These are phyloP conservation scores for Pandemis heparana DNA, from an alignment of 2,888 invertebrate genomes.

Conservation along the genomic window DNA sequence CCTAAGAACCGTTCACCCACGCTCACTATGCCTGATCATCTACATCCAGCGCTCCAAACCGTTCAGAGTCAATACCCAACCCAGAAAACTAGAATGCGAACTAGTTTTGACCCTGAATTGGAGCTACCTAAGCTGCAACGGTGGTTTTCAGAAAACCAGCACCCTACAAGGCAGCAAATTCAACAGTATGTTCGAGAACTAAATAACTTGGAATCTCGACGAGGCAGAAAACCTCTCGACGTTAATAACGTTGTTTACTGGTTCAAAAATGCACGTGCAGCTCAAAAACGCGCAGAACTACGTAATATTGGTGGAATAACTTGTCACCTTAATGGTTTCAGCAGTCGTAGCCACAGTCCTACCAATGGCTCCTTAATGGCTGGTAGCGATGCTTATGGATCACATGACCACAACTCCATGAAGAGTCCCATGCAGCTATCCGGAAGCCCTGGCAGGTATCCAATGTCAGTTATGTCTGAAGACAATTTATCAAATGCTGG, in stretches of 20 bases:
- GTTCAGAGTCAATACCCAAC: slow-evolving; percentile 92
- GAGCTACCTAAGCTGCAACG: slow-evolving; percentile 98
- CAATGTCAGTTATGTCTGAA: slow-evolving; percentile 88
- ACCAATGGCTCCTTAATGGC: slow-evolving; percentile 87
- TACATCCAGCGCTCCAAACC: slow-evolving; percentile 91
- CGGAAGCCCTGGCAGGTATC: slow-evolving; percentile 85
- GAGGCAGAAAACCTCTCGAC: slow-evolving; percentile 97
- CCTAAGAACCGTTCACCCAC: slow-evolving; percentile 83
- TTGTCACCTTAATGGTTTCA: slow-evolving; percentile 88
- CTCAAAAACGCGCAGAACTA: slow-evolving; percentile 96
- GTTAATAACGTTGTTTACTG: slow-evolving; percentile 98
- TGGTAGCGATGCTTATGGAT: slow-evolving; percentile 86
- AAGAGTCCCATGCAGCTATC: slow-evolving; percentile 87
- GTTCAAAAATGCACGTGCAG: slow-evolving; percentile 99
- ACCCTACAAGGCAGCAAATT: slow-evolving; percentile 98
- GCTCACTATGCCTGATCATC: slow-evolving; percentile 80
- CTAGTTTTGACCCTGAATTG: slow-evolving; percentile 98
- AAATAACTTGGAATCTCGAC: slow-evolving; percentile 95
- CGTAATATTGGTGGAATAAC: slow-evolving; percentile 86
- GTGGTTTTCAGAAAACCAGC: slow-evolving; percentile 99
- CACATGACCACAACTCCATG: slow-evolving; percentile 85
- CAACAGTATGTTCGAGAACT: slow-evolving; percentile 97
- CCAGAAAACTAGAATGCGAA: slow-evolving; percentile 97
- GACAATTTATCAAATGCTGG: slow-evolving; percentile 88
- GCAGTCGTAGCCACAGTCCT: slow-evolving; percentile 87